Conservation (phyloP, 2,113 vertebrate species). For the Alces alces region DNA sequence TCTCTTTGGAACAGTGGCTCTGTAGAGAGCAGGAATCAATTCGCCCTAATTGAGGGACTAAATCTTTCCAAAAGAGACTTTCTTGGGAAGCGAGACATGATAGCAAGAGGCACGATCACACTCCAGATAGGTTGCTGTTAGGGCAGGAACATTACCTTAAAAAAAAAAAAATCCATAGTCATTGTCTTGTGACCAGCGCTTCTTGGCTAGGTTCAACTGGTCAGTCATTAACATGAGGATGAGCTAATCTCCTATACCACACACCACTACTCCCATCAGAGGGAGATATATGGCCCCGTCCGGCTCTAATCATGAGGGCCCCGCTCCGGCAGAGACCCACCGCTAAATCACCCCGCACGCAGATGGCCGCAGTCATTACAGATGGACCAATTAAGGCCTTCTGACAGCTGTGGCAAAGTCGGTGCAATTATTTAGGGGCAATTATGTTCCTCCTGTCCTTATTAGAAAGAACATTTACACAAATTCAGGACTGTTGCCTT, state of each 20-base stretch:
- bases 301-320: background rate
- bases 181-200: constrained; percentile 19
- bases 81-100: constrained; percentile 54
- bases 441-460: constrained; percentile 33
- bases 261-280: constrained; percentile 20
- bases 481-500: background rate
- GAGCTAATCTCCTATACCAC: background rate
- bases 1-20: constrained; percentile 70
- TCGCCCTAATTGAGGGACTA: constrained; percentile 75
- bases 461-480: constrained; percentile 7
- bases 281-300: background rate
- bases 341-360: background rate
- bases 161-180: constrained; percentile 26
- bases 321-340: background rate
- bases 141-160: background rate
- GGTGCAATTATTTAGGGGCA: constrained; percentile 43
- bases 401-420: constrained; percentile 36
- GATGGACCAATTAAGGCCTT: constrained; percentile 41
- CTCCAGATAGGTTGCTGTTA: constrained; percentile 23
- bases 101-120: constrained; percentile 53
- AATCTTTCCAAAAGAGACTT: constrained; percentile 74
- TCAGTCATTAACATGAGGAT: background rate
- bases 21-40: constrained; percentile 73
- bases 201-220: background rate
- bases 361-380: constrained; percentile 18